A percentile compares a stretch with the other conserved stretches of the same genome.
These are phyloP conservation scores for Ptychadena robeensis DNA, from an alignment of 2,797 vertebrate species.

Conservation along the genomic window DNA sequence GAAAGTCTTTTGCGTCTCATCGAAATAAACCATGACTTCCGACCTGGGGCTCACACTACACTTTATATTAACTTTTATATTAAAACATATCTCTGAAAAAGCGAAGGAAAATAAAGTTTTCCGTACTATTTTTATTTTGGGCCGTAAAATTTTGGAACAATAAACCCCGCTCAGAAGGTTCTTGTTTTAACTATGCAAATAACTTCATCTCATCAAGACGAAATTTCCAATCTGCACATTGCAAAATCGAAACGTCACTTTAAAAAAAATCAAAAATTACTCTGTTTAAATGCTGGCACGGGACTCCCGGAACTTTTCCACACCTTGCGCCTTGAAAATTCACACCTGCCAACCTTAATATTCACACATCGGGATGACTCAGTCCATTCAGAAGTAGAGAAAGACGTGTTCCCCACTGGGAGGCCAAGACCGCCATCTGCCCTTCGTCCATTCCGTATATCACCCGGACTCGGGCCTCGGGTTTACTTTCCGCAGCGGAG, in stretches of 20 bases:
- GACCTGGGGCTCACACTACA: too few species aligned
- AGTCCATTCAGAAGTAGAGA: too few species aligned
- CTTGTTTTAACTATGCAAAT: conserved; percentile 26
- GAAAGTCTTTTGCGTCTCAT: too few species aligned
- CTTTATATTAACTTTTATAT: too few species aligned
- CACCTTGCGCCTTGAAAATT: conserved; percentile 12
- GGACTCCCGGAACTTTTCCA: conserved; percentile 1
- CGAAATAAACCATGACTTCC: too few species aligned
- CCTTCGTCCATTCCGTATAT: too few species aligned
- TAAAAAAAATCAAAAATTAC: not conserved
- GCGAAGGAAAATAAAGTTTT: too few species aligned
- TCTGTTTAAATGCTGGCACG: conserved; percentile 16
- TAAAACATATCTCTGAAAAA: too few species aligned
- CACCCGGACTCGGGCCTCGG: too few species aligned
- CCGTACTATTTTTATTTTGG: not conserved
- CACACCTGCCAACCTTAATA: conserved; percentile 39
- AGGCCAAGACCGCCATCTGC: too few species aligned
- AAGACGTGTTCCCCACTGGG: too few species aligned
- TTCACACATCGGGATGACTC: conserved; percentile 15
- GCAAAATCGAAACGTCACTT: not conserved
- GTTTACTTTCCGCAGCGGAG: too few species aligned
- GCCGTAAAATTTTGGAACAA: not conserved
- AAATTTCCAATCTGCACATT: conserved; percentile 15
- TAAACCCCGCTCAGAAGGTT: not conserved
- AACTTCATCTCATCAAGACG: not conserved